These are phyloP conservation scores for Porites cylindrica DNA, from an alignment of 92 coral and sea anemone genomes.

Conservation along the genomic window DNA sequence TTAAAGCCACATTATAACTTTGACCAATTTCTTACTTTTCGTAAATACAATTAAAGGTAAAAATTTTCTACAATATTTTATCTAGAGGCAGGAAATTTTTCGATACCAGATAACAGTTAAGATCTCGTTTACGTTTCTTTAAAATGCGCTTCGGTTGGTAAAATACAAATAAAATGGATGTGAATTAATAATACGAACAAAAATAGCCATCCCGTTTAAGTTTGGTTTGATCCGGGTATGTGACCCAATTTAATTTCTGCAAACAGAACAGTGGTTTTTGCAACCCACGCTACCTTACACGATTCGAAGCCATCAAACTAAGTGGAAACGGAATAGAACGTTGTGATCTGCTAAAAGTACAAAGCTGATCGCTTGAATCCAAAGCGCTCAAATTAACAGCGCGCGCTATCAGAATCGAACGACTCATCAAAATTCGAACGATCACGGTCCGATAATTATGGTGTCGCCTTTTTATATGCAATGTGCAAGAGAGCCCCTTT, in stretches of 20 bases:
- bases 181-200: conserved; percentile 42
- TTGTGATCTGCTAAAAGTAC: not conserved
- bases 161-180: conserved; percentile 53
- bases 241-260: conserved; percentile 47
- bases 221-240: conserved; percentile 30
- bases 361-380: conserved; percentile 20
- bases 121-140: conserved; percentile 50
- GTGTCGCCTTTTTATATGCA: not conserved
- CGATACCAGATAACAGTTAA: conserved; percentile 15
- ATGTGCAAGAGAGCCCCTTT: conserved; percentile 37
- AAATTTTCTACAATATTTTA: not conserved
- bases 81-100: conserved; percentile 2
- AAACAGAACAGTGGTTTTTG: conserved; percentile 20
- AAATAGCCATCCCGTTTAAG: conserved; percentile 28
- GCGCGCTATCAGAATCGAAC: conserved; percentile 32
- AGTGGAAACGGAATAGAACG: not conserved
- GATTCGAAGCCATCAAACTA: conserved; percentile 26
- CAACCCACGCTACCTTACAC: conserved; percentile 10
- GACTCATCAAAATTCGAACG: conserved; percentile 23
- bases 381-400: conserved; percentile 13
- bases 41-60: not conserved
- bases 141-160: conserved; percentile 39
- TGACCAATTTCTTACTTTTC: not conserved
- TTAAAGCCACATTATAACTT: conserved; percentile 23
- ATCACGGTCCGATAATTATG: conserved; percentile 28